Conservation (phyloP, 1,140 invertebrate genomes). For the Orussus abietinus region DNA sequence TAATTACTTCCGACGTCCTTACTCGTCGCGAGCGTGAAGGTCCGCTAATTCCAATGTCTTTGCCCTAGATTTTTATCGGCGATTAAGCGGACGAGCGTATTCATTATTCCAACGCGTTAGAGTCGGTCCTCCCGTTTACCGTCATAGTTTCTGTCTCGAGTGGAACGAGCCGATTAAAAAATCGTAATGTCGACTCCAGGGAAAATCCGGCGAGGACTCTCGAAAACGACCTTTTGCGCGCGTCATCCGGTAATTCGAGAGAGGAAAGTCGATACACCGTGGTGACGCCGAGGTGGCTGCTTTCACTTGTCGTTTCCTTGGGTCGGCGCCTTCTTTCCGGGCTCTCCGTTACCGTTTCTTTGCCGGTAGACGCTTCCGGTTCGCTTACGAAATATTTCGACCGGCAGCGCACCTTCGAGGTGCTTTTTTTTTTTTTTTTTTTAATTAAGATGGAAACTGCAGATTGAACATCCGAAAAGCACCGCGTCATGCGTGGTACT, state of each 20-base stretch:
- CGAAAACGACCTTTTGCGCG: not conserved
- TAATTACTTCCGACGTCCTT: too few relatives aligned
- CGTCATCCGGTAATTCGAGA: conserved; percentile 21
- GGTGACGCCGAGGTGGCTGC: conserved; percentile 25
- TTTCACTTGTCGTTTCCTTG: conserved; percentile 21
- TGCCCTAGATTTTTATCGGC: not conserved
- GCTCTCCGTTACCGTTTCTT: conserved; percentile 3
- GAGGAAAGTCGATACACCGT: conserved; percentile 30
- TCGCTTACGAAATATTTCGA: conserved; percentile 2
- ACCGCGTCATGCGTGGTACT: too few relatives aligned
- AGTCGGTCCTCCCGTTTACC: not conserved
- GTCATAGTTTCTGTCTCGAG: not conserved
- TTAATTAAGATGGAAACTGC: too few relatives aligned
- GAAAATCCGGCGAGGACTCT: too few relatives aligned
- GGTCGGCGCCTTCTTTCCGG: not conserved
- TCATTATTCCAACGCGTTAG: not conserved
- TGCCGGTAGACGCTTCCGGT: conserved; percentile 1
- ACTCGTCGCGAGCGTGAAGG: too few relatives aligned
- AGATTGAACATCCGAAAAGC: too few relatives aligned
- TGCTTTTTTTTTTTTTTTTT: not conserved
- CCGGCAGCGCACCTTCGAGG: not conserved
- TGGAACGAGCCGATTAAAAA: too few relatives aligned
- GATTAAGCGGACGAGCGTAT: not conserved
- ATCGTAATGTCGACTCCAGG: too few relatives aligned
- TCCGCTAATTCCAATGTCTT: too few relatives aligned